phyloP scores from a whole-genome alignment of 2,113 vertebrate species.

The Pandion haliaetus region DNA sequence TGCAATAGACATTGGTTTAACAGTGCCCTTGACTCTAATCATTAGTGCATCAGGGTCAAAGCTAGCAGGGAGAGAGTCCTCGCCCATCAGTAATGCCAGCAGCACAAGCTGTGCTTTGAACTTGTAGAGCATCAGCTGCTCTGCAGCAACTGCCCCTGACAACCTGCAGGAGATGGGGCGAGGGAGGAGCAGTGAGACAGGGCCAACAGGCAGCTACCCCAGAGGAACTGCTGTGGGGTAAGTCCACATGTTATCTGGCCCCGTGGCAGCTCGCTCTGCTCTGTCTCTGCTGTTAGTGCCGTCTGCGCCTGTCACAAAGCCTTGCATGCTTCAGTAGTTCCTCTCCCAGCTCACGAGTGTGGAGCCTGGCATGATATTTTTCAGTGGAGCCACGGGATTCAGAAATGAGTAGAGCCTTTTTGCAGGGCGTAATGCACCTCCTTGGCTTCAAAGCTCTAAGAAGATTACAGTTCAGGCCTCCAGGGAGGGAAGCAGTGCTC shows the following conservation, averaged over 20 bases:
- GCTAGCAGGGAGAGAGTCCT: neutral
- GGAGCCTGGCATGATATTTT: neutral
- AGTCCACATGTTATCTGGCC: neutral
- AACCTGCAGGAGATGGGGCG: neutral
- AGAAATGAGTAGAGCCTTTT: neutral
- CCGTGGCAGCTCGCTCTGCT: neutral
- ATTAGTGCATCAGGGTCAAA: neutral
- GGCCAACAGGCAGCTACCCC: neutral
- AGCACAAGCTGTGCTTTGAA: neutral
- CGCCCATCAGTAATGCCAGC: too few relatives aligned
- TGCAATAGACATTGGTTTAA: neutral
- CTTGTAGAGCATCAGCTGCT: neutral
- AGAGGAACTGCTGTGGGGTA: neutral
- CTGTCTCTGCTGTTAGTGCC: neutral
- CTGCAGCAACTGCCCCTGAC: neutral
- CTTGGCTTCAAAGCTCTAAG: conserved; percentile 9
- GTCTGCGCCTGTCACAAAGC: neutral
- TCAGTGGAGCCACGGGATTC: neutral
- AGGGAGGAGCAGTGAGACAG: neutral
- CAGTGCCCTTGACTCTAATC: neutral
- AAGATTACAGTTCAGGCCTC: neutral
- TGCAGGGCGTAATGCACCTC: neutral
- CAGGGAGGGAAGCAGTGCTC: neutral
- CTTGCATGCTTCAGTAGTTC: neutral
- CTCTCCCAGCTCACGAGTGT: neutral